Conservation (phyloP, 2,888 invertebrate species). For the Tridacna crocea region DNA sequence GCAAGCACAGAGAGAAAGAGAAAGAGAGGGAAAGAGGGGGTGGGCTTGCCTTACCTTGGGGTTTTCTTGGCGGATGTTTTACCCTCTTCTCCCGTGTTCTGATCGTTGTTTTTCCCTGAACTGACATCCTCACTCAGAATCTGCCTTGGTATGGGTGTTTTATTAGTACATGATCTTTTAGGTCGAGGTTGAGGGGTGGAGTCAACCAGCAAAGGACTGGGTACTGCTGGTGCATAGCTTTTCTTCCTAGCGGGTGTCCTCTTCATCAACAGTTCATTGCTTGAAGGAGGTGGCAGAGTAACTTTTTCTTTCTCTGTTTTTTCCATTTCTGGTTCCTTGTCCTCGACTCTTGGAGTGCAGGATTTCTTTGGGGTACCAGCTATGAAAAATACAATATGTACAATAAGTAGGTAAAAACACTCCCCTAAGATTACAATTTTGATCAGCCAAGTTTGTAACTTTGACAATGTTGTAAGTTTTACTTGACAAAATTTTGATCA, state of each 20-base stretch:
- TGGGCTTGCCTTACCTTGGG: not conserved
- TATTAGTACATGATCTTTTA: slow-evolving; percentile 36
- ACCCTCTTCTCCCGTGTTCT: not conserved
- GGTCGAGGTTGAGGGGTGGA: slow-evolving; percentile 62
- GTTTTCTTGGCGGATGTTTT: slow-evolving; percentile 2
- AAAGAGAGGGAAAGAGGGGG: too few relatives aligned
- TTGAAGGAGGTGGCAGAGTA: not conserved
- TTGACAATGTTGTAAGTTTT: too few relatives aligned
- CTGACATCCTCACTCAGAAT: slow-evolving; percentile 34
- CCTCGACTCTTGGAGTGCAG: slow-evolving; percentile 2
- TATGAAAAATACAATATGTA: not conserved
- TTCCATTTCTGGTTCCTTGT: not conserved
- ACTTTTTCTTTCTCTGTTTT: not conserved
- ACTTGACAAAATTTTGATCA: too few relatives aligned
- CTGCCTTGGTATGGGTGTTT: slow-evolving; percentile 49
- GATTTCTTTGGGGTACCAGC: slow-evolving; percentile 61
- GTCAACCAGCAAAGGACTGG: slow-evolving; percentile 76
- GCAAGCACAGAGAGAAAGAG: too few relatives aligned
- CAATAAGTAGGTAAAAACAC: too few relatives aligned
- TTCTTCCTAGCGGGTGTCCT: slow-evolving; percentile 16
- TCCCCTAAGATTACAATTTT: too few relatives aligned
- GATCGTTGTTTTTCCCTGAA: slow-evolving; percentile 16
- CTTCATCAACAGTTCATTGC: slow-evolving; percentile 29
- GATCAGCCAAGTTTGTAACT: too few relatives aligned
- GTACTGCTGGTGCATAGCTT: slow-evolving; percentile 75